A percentile compares a stretch with the other conserved stretches of the same genome.
Evolutionary conservation across 2,113 vertebrate species (phyloP).

Genomic region (Ptychochromis oligacanthus): DNA sequence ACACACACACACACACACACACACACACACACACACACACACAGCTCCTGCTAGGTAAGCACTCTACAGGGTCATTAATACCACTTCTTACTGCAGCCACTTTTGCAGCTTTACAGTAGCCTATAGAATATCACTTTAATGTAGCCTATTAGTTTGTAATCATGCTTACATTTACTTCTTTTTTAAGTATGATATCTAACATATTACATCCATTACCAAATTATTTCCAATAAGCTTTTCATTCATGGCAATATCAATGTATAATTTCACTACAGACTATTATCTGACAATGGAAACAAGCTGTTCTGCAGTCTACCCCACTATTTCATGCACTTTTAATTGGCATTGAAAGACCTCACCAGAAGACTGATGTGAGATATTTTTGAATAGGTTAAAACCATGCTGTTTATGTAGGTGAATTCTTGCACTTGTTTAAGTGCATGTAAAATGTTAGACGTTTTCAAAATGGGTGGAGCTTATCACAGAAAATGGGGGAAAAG

Average conservation of each 20-base stretch:
- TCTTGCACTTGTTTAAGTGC: neutral
- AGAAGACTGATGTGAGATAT: neutral
- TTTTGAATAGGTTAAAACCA: neutral
- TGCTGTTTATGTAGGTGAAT: neutral
- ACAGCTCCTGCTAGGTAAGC: slow-evolving; percentile 4
- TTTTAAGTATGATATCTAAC: neutral
- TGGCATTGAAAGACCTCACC: too few species aligned
- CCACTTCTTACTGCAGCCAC: neutral
- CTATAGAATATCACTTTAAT: slow-evolving; percentile 13
- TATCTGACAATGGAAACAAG: neutral
- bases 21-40: neutral
- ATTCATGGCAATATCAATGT: neutral
- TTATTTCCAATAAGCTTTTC: neutral
- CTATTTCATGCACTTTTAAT: too few species aligned
- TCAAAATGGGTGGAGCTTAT: neutral
- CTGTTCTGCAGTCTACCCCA: neutral
- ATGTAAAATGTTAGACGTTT: neutral
- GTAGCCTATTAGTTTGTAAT: neutral
- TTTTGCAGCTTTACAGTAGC: slow-evolving; percentile 3
- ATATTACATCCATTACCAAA: neutral
- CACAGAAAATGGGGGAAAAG: neutral
- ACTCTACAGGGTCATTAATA: slow-evolving; percentile 33
- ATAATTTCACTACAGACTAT: neutral
- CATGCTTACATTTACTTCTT: neutral
- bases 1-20: neutral